phyloP scores from a whole-genome alignment of 1,140 invertebrate species.

The Aphis gossypii region DNA sequence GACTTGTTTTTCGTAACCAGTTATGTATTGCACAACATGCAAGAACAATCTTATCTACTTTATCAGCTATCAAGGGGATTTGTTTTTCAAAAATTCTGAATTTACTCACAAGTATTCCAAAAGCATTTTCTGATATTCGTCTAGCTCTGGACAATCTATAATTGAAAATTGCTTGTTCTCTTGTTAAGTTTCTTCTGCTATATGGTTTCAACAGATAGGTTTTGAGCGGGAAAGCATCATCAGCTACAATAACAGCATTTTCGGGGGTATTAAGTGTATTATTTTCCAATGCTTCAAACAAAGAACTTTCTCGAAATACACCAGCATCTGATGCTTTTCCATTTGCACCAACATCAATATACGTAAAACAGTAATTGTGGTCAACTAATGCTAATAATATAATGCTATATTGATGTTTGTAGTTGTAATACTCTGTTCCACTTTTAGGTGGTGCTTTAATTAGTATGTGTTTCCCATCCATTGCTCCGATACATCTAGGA shows the following conservation, averaged over 20 bases:
- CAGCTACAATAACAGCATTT: conserved; percentile 43
- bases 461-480: conserved; percentile 66
- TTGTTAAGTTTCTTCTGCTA: conserved; percentile 37
- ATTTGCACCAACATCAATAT: conserved; percentile 62
- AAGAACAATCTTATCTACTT: conserved; percentile 62
- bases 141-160: conserved; percentile 62
- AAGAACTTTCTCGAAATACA: conserved; percentile 60
- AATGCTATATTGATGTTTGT: conserved; percentile 65
- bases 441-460: conserved; percentile 63
- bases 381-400: conserved; percentile 64
- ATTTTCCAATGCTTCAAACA: conserved; percentile 43
- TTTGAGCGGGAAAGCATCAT: conserved; percentile 59
- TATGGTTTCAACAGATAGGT: conserved; percentile 55
- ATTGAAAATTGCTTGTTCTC: conserved; percentile 64
- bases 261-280: conserved; percentile 41
- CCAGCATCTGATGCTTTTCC: conserved; percentile 63
- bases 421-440: conserved; percentile 66
- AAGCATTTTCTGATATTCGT: conserved; percentile 64
- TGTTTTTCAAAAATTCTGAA: conserved; percentile 64
- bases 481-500: conserved; percentile 65
- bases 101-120: conserved; percentile 65
- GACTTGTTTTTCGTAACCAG: conserved; percentile 48
- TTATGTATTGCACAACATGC: conserved; percentile 62
- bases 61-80: conserved; percentile 61
- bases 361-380: conserved; percentile 63